phyloP scores from a whole-genome alignment of 2,797 vertebrate genomes.

The Enteromius viviparus region DNA sequence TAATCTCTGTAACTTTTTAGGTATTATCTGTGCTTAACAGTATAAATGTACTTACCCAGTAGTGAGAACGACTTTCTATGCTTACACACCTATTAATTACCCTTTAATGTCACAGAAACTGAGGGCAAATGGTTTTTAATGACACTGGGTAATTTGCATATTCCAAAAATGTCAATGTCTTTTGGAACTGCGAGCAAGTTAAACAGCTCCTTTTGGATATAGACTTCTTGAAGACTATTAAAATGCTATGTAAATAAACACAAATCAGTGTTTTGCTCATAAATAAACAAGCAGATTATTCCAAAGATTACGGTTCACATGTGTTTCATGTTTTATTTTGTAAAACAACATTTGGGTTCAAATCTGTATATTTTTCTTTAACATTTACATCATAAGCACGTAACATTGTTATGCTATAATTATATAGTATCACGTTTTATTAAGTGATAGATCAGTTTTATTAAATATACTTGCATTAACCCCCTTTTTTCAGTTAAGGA shows the following conservation, averaged over 20 bases:
- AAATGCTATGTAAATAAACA: slow-evolving; percentile 53
- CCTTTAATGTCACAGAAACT: background rate
- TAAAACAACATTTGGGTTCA: background rate
- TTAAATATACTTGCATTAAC: background rate
- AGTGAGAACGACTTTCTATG: background rate
- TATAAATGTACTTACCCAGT: background rate
- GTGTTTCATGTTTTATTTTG: background rate
- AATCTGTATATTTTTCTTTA: background rate
- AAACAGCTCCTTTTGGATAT: slow-evolving; percentile 5
- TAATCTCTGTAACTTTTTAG: slow-evolving; percentile 60
- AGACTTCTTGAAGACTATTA: slow-evolving; percentile 11
- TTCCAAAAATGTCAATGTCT: background rate
- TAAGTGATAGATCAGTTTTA: background rate
- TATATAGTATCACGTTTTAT: background rate
- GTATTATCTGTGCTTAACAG: slow-evolving; percentile 27
- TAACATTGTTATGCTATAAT: background rate
- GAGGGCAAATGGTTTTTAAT: background rate
- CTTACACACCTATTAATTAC: background rate
- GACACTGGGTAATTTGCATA: slow-evolving; percentile 1
- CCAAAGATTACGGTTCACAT: background rate
- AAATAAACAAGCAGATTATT: background rate
- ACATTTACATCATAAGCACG: background rate
- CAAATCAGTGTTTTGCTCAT: slow-evolving; percentile 14
- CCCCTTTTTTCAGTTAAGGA: background rate
- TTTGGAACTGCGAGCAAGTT: slow-evolving; percentile 38